These are phyloP conservation scores for Amiota communis DNA, from an alignment of 2,888 invertebrate species.

Conservation along the genomic window DNA sequence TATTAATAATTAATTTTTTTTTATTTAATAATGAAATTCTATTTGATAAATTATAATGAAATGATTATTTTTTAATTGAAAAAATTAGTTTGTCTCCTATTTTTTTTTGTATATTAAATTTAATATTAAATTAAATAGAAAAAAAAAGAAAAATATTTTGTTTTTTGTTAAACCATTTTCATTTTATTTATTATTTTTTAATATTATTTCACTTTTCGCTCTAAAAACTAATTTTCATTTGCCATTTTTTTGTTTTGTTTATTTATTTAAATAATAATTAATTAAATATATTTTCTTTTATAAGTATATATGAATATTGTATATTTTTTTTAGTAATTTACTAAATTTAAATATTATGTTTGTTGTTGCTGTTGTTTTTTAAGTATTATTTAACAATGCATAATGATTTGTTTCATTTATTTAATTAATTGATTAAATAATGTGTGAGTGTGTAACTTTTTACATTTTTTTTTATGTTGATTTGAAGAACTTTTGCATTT, in stretches of 20 bases:
- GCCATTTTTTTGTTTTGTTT: no score
- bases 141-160: conserved; percentile 31
- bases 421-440: not conserved
- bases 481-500: conserved; percentile 39
- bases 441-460: conserved; percentile 8
- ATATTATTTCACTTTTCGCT: conserved; percentile 57
- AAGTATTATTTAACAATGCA: conserved; percentile 16
- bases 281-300: conserved; percentile 45
- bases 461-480: conserved; percentile 22
- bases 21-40: not conserved
- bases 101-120: not conserved
- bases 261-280: conserved; percentile 38
- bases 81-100: not conserved
- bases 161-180: conserved; percentile 55
- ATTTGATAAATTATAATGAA: not conserved
- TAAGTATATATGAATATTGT: conserved; percentile 31
- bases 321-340: conserved; percentile 41
- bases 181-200: conserved; percentile 44
- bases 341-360: conserved; percentile 27
- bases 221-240: conserved; percentile 60
- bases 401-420: conserved; percentile 10
- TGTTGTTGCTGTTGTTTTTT: conserved; percentile 26
- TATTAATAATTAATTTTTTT: no score
- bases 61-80: not conserved
- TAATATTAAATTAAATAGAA: not conserved